Percentiles rank a stretch among this genome's conserved stretches.
Evolutionary conservation across 2,888 invertebrate species (phyloP).

Genomic region (Limnephilus auricula): DNA sequence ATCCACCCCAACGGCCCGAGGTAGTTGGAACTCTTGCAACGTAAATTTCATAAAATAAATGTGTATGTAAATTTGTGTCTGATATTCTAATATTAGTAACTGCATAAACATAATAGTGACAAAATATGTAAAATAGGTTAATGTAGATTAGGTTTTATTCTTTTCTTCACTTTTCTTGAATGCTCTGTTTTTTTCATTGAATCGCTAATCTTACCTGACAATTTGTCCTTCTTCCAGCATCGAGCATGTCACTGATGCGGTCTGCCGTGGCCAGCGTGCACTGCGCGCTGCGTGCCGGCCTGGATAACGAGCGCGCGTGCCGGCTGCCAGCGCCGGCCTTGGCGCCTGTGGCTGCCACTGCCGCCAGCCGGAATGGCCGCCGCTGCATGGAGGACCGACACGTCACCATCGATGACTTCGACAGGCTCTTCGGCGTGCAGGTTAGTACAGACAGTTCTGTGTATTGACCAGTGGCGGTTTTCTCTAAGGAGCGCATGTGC

Average conservation of each 20-base stretch:
- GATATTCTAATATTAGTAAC: too few relatives aligned
- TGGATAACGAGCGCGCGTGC: constrained; percentile 79
- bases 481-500: too few relatives aligned
- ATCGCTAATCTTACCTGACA: neutral
- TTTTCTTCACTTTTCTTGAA: too few relatives aligned
- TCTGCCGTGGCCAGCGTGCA: constrained; percentile 84
- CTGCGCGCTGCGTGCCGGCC: constrained; percentile 80
- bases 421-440: constrained; percentile 87
- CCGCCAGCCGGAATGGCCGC: constrained; percentile 88
- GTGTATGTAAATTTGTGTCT: too few relatives aligned
- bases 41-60: too few relatives aligned
- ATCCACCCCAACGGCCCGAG: too few relatives aligned
- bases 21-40: too few relatives aligned
- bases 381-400: constrained; percentile 96
- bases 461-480: too few relatives aligned
- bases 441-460: constrained; percentile 71
- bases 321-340: constrained; percentile 76
- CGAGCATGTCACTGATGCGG: constrained; percentile 84
- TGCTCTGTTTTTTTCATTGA: too few relatives aligned
- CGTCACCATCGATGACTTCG: constrained; percentile 89
- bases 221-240: constrained; percentile 47
- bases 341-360: constrained; percentile 77
- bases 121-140: too few relatives aligned
- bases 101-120: too few relatives aligned
- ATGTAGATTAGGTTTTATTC: too few relatives aligned